A percentile compares a stretch with the other conserved stretches of the same genome.
phyloP scores from a whole-genome alignment of 2,888 invertebrate genomes.

The Dryocosmus kuriphilus region DNA sequence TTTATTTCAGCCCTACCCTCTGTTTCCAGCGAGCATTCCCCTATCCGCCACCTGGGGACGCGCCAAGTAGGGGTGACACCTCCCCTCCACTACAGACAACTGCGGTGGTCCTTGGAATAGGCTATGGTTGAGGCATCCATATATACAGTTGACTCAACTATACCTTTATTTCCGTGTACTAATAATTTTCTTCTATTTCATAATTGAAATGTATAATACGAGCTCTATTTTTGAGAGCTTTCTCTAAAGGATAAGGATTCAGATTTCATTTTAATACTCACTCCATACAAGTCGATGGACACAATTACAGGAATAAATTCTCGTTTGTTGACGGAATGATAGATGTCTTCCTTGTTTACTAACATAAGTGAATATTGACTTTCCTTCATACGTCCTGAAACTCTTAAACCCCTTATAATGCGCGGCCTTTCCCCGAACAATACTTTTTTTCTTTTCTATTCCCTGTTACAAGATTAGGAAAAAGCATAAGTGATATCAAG shows the following conservation, averaged over 20 bases:
- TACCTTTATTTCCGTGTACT: too few species aligned
- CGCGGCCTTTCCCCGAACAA: neutral
- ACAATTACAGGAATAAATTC: neutral
- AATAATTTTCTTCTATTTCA: neutral
- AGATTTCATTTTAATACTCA: neutral
- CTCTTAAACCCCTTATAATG: neutral
- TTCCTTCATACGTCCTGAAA: neutral
- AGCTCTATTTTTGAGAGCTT: neutral
- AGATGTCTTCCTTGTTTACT: neutral
- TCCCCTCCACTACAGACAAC: too few species aligned
- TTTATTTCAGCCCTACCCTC: too few species aligned
- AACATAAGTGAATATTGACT: neutral
- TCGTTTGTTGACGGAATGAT: neutral
- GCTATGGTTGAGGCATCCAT: too few species aligned
- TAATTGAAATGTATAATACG: neutral
- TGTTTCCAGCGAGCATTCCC: too few species aligned
- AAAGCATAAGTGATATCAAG: neutral
- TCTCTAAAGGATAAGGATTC: neutral
- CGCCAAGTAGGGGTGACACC: too few species aligned
- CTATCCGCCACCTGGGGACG: too few species aligned
- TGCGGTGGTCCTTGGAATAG: too few species aligned
- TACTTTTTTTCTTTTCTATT: neutral
- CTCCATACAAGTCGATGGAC: neutral
- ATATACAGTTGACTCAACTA: too few species aligned
- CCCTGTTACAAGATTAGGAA: neutral